Evolutionary conservation across 2,113 vertebrate species (phyloP).

Genomic region (Prolemur simus): DNA sequence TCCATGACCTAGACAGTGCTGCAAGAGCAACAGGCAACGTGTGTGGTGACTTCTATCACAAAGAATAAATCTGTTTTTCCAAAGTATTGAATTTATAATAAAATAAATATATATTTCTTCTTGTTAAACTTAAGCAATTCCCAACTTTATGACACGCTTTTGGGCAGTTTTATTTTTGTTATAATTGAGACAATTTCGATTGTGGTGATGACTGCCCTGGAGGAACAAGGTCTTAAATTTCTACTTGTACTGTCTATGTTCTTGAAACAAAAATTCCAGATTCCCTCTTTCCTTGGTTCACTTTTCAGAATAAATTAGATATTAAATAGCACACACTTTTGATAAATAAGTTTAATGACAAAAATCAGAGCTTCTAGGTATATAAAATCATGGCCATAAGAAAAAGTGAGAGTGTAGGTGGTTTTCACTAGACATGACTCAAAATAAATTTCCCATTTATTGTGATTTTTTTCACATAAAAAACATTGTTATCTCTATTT

Average conservation of each 20-base stretch:
- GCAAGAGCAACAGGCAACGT: background rate
- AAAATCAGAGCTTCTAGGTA: conserved; percentile 8
- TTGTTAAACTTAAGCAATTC: background rate
- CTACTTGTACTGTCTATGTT: background rate
- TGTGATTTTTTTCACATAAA: background rate
- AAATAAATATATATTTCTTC: background rate
- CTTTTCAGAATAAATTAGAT: conserved; percentile 13
- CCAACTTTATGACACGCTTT: background rate
- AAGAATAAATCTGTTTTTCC: background rate
- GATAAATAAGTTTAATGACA: background rate
- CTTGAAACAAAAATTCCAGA: background rate
- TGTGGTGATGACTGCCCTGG: background rate
- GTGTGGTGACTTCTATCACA: background rate
- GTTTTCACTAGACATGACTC: background rate
- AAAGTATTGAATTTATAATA: background rate
- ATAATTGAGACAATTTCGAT: background rate
- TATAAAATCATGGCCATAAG: background rate
- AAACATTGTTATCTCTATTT: background rate
- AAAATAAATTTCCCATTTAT: background rate
- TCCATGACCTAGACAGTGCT: background rate
- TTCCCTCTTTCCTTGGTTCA: background rate
- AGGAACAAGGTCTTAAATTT: background rate
- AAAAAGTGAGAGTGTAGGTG: background rate
- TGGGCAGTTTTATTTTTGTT: background rate
- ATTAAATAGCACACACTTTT: background rate